Percentiles rank a stretch among this genome's conserved stretches.
These are phyloP conservation scores for Pitangus sulphuratus DNA, from an alignment of 2,797 vertebrate genomes.

Conservation along the genomic window DNA sequence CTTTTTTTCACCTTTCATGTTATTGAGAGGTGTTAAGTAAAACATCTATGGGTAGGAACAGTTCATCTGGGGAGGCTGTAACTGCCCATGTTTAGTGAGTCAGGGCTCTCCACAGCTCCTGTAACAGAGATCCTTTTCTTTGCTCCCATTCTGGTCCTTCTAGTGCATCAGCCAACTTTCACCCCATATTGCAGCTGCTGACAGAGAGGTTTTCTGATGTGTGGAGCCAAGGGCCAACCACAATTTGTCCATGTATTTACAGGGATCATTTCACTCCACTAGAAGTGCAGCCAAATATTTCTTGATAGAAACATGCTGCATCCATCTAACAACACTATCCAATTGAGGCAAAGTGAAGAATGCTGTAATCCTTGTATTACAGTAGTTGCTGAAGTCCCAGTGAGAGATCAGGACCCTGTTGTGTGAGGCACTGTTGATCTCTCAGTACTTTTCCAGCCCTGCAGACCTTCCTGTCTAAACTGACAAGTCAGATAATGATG, in stretches of 20 bases:
- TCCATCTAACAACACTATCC: constrained; percentile 51
- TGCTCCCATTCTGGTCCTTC: constrained; percentile 38
- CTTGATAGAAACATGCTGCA: constrained; percentile 60
- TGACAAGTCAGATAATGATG: constrained; percentile 5
- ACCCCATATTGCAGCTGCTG: constrained; percentile 52
- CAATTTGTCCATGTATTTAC: constrained; percentile 65
- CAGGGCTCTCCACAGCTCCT: constrained; percentile 24
- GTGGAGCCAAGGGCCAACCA: constrained; percentile 52
- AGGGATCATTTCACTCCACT: constrained; percentile 61
- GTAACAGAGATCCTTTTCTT: constrained; percentile 63
- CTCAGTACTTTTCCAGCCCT: background rate
- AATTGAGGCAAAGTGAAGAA: constrained; percentile 49
- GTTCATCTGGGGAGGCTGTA: background rate
- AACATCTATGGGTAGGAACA: constrained; percentile 7
- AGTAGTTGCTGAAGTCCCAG: constrained; percentile 37
- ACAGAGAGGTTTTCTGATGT: constrained; percentile 66
- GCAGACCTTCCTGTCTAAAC: background rate
- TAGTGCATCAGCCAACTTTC: constrained; percentile 46
- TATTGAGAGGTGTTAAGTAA: constrained; percentile 39
- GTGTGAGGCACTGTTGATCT: background rate
- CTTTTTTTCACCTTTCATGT: background rate
- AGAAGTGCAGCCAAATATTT: constrained; percentile 28
- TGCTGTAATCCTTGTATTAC: constrained; percentile 7
- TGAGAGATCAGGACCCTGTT: constrained; percentile 24
- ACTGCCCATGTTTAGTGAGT: background rate